These are phyloP conservation scores for Halcyon chelicuti DNA, from an alignment of 2,797 vertebrate species.

Conservation along the genomic window DNA sequence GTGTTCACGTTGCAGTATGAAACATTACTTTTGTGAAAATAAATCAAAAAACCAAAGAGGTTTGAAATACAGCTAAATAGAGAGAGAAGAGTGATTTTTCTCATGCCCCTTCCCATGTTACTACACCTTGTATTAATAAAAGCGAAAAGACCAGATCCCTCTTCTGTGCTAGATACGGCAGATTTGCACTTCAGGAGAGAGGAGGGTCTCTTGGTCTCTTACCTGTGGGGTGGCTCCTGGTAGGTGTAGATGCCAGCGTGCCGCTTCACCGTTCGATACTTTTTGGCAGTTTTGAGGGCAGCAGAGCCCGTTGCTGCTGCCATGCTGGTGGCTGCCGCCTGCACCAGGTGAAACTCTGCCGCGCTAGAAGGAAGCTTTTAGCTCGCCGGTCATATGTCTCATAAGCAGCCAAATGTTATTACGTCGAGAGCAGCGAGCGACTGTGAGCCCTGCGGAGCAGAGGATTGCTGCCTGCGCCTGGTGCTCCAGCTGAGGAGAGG, in stretches of 20 bases:
- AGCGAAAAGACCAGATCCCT: fast-evolving
- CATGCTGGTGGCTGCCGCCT: constrained; percentile 66
- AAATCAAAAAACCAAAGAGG: fast-evolving
- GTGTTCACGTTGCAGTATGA: not conserved
- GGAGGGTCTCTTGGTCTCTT: constrained; percentile 69
- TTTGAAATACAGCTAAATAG: not conserved
- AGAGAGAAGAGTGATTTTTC: not conserved
- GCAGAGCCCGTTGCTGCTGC: constrained; percentile 74
- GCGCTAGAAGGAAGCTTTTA: not conserved
- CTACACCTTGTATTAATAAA: fast-evolving
- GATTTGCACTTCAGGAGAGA: fast-evolving
- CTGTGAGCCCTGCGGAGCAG: not conserved
- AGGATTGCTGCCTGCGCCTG: not conserved
- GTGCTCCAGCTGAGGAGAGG: not conserved
- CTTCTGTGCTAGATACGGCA: not conserved
- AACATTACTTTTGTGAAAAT: not conserved
- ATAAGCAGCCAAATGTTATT: not conserved
- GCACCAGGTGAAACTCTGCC: not conserved
- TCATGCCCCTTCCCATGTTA: fast-evolving
- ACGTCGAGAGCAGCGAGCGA: not conserved
- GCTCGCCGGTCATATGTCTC: not conserved
- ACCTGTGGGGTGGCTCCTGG: constrained; percentile 86
- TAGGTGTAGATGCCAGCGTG: constrained; percentile 86
- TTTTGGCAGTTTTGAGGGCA: constrained; percentile 74
- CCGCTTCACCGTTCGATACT: constrained; percentile 83